A percentile compares a stretch with the other conserved stretches of the same genome.
phyloP scores from a whole-genome alignment of 2,797 vertebrate species.

The Coluber constrictor region DNA sequence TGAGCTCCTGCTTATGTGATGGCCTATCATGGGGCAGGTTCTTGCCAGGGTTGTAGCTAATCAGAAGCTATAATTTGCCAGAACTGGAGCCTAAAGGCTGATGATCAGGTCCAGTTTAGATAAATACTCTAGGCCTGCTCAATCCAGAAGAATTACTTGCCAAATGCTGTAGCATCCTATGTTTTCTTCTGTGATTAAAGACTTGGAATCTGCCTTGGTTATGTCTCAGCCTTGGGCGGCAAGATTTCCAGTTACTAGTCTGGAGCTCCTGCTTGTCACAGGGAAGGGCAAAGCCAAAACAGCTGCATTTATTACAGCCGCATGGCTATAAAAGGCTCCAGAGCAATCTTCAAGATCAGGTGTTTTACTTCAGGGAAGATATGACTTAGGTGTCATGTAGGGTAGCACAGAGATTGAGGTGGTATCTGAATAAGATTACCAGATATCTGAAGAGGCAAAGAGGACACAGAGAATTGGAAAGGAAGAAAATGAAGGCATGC shows the following conservation, averaged over 20 bases:
- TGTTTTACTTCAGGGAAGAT: not conserved
- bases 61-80: not conserved
- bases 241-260: not conserved
- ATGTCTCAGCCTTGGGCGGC: not conserved
- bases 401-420: not conserved
- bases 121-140: not conserved
- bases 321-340: not conserved
- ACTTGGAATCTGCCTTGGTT: not conserved
- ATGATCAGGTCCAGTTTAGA: not conserved
- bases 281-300: not conserved
- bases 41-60: not conserved
- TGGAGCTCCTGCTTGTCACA: not conserved
- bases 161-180: not conserved
- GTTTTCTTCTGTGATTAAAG: not conserved
- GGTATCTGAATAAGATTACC: not conserved
- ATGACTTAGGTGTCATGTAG: not conserved
- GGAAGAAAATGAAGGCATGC: not conserved
- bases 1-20: not conserved
- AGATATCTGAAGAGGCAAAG: not conserved
- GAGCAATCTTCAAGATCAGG: not conserved
- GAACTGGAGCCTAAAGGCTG: not conserved
- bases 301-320: not conserved
- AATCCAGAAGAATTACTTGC: not conserved
- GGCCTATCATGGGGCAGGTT: not conserved
- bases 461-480: not conserved